phyloP scores from a whole-genome alignment of 2,888 invertebrate genomes.

The Tetrapedia diversipes region DNA sequence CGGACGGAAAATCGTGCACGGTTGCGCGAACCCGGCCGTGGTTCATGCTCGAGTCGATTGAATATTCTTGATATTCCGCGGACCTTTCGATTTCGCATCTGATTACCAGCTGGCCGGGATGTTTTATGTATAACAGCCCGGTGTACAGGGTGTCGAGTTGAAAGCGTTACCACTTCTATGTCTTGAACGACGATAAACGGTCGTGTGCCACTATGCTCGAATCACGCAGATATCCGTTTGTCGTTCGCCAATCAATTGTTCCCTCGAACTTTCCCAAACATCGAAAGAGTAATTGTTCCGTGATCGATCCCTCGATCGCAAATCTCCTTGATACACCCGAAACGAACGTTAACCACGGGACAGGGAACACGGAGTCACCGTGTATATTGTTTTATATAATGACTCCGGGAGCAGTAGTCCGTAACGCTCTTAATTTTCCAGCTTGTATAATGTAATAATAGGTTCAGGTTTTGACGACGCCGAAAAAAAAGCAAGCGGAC shows the following conservation, averaged over 20 bases:
- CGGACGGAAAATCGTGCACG: slow-evolving; percentile 20
- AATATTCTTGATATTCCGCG: slow-evolving; percentile 26
- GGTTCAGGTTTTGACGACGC: not conserved
- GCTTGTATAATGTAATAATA: slow-evolving; percentile 22
- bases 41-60: not conserved
- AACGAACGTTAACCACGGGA: too few species aligned
- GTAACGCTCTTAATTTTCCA: slow-evolving; percentile 26
- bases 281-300: too few species aligned
- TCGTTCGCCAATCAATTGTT: too few species aligned
- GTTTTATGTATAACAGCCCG: not conserved
- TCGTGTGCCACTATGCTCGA: too few species aligned
- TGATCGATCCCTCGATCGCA: too few species aligned
- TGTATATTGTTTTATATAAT: not conserved
- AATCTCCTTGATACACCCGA: too few species aligned
- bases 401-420: slow-evolving; percentile 1
- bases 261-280: too few species aligned
- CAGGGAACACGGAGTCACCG: too few species aligned
- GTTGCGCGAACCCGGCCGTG: not conserved
- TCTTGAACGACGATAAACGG: not conserved
- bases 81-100: slow-evolving; percentile 8
- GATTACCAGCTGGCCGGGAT: slow-evolving; percentile 3
- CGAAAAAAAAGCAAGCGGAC: not conserved
- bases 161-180: not conserved
- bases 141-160: not conserved
- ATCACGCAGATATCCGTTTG: too few species aligned